Base-by-base conservation (phyloP, 1,140 invertebrate species). In the Cydia amplana region DNA sequence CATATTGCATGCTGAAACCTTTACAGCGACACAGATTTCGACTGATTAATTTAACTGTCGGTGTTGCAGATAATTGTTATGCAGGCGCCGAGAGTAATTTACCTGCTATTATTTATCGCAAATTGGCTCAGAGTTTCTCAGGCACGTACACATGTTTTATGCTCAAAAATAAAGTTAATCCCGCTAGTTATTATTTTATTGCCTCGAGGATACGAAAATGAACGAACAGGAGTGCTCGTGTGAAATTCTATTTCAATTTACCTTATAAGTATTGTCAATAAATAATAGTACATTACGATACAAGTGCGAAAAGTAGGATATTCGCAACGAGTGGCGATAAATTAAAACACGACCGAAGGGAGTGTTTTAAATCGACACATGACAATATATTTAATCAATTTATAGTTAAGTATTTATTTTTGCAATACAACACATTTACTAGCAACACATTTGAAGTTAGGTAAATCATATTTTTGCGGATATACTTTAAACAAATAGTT, bases 1-100 rank as follows among this genome's bases (percentile, higher is more conserved):
- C 28, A 70, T 70, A 36, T 36, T 65, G 43, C 20, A 43, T 36
- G n/a, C 28, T 28, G 55, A 60, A 23, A 60, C 55, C 55, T 60
- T 60, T 60, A 60, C 4, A n/a, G 49, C 55, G n/a, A 20, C 55
- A 23, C 55, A 60, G 20, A 60, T 60, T 60, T 23, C n/a, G 55
- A 9, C 18, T 10, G 55, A 23, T 60, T 60, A 23, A 60, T 23
- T 60, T 51, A 23, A 60, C 18, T 60, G 55, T 55, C 3, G 51
- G 51, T 60, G 12, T 46, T 12, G 20, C 20, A 60, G 0, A n/a
- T 23, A 60, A 60, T 60, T 60, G 51, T 1, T 18, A 18, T 55
- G 5, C 46, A 49, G 18, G 55, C 18, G 5, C 3, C 9, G 20
- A 23, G 9, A 60, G 18, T 7, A 60, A 60, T 23, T 60, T 60